Percentiles rank a stretch among this genome's conserved stretches.
phyloP scores from a whole-genome alignment of 2,888 invertebrate species.

The Chironomus riparius region DNA sequence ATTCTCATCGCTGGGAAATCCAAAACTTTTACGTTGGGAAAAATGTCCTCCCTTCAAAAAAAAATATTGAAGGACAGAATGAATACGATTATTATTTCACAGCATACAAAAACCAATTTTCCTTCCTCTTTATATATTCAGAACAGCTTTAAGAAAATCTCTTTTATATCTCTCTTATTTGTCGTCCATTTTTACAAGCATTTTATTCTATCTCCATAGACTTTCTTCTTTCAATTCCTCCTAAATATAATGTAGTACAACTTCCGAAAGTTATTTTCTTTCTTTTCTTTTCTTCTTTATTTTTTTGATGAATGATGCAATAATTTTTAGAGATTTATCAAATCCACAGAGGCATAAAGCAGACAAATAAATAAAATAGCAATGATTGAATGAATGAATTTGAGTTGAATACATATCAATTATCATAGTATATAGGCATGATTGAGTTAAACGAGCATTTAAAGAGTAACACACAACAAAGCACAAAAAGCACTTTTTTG shows the following conservation, averaged over 20 bases:
- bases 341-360: slow-evolving; percentile 5
- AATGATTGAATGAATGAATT: background rate
- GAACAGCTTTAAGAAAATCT: background rate
- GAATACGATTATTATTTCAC: too few species aligned
- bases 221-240: background rate
- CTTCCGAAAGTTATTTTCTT: background rate
- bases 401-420: background rate
- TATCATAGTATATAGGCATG: background rate
- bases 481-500: background rate
- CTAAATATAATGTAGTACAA: background rate
- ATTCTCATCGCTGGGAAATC: too few species aligned
- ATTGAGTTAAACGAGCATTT: background rate
- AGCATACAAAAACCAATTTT: too few species aligned
- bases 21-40: too few species aligned
- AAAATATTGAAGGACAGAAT: too few species aligned
- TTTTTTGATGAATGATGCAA: slow-evolving; percentile 22
- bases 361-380: slow-evolving; percentile 2
- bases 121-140: background rate
- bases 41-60: too few species aligned
- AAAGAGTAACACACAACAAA: background rate
- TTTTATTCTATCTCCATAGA: too few species aligned
- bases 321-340: slow-evolving; percentile 20
- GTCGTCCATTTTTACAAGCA: background rate
- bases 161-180: background rate
- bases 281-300: background rate